Evolutionary conservation across 2,888 invertebrate genomes (phyloP).

Genomic region (Polyploca ridens): DNA sequence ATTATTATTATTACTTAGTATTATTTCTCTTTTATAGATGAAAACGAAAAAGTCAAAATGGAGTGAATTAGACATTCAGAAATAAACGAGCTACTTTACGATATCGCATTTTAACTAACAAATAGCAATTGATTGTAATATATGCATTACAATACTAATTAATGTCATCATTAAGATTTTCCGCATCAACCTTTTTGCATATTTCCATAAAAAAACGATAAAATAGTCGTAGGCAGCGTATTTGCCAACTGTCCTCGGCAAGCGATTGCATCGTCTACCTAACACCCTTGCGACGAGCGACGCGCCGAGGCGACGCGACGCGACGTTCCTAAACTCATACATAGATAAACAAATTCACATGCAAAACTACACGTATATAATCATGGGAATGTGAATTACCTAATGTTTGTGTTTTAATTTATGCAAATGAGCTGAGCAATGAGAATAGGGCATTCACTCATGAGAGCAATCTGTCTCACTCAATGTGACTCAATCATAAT

Average conservation of each 20-base stretch:
- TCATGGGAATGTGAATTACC: conserved; percentile 52
- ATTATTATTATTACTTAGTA: too few relatives aligned
- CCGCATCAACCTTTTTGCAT: too few relatives aligned
- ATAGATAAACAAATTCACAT: conserved; percentile 65
- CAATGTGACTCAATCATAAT: background rate
- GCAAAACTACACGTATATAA: conserved; percentile 50
- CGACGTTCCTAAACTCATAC: conserved; percentile 49
- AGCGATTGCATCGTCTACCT: conserved; percentile 64
- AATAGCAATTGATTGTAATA: too few relatives aligned
- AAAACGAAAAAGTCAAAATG: too few relatives aligned
- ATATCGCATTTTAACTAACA: too few relatives aligned
- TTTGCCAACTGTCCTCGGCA: conserved; percentile 39
- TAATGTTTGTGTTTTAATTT: conserved; percentile 26
- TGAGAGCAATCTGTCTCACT: background rate
- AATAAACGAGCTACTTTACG: too few relatives aligned
- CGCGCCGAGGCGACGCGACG: conserved; percentile 42
- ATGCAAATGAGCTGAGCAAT: conserved; percentile 5
- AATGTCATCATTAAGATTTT: too few relatives aligned
- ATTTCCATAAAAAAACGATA: background rate
- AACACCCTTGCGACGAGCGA: conserved; percentile 38
- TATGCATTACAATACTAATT: too few relatives aligned
- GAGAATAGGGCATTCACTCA: background rate
- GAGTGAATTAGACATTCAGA: too few relatives aligned
- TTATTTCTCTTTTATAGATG: too few relatives aligned
- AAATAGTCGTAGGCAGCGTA: background rate